phyloP scores from a whole-genome alignment of 1,140 invertebrate species.

The Papilio glaucus region DNA sequence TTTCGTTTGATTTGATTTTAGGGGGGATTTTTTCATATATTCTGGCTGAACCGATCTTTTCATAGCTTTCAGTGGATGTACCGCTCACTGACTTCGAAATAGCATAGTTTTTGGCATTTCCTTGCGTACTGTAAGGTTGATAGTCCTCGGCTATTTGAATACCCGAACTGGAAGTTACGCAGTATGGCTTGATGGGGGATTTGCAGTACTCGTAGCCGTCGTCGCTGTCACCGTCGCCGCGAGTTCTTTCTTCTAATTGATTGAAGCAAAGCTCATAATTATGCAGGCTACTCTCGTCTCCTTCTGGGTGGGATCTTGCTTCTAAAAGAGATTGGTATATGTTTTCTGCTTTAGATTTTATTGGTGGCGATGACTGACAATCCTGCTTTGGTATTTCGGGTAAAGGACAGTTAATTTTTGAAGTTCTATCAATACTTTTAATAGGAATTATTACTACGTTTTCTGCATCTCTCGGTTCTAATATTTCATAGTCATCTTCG shows the following conservation, averaged over 20 bases:
- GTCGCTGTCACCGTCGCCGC: conserved; percentile 77
- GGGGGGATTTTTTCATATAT: conserved; percentile 81
- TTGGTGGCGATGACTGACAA: background rate
- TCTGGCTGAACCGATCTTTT: conserved; percentile 77
- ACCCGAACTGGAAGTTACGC: conserved; percentile 69
- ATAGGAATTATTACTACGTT: conserved; percentile 65
- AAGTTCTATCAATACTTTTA: conserved; percentile 62
- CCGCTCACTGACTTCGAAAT: conserved; percentile 78
- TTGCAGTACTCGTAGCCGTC: conserved; percentile 82
- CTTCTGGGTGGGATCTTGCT: conserved; percentile 75
- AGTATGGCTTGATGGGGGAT: conserved; percentile 75
- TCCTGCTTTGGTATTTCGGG: conserved; percentile 76
- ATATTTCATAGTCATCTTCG: conserved; percentile 79
- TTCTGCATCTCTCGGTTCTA: conserved; percentile 68
- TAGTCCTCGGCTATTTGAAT: conserved; percentile 76
- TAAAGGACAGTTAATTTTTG: conserved; percentile 80
- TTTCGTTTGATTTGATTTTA: conserved; percentile 63
- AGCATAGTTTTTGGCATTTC: conserved; percentile 66
- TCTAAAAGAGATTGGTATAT: conserved; percentile 79
- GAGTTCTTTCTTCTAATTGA: conserved; percentile 71
- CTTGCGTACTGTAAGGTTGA: conserved; percentile 49
- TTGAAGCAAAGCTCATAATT: conserved; percentile 78
- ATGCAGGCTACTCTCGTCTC: conserved; percentile 75
- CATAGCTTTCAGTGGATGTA: conserved; percentile 79
- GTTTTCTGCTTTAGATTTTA: conserved; percentile 57